Percentiles rank a stretch among this genome's conserved stretches.
These are phyloP conservation scores for Lepus americanus DNA, from an alignment of 2,113 vertebrate species.

Conservation along the genomic window DNA sequence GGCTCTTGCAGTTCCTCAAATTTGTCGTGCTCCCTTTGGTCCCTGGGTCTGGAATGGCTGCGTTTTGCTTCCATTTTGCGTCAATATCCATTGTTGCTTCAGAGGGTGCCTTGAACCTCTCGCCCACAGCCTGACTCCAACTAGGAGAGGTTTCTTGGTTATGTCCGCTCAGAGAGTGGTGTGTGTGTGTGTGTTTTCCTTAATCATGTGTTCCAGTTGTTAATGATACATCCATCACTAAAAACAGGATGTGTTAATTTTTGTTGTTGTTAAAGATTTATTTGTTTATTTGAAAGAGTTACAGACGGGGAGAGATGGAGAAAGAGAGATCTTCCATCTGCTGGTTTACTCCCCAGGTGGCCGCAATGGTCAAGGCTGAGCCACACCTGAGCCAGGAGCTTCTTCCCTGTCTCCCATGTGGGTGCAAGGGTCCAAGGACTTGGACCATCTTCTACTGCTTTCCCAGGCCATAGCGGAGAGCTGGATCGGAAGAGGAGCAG, in stretches of 20 bases:
- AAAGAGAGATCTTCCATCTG: too few species aligned
- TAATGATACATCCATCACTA: conserved; percentile 15
- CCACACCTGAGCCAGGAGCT: too few species aligned
- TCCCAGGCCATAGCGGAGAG: too few species aligned
- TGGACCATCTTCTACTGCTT: too few species aligned
- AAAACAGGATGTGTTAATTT: conserved; percentile 22
- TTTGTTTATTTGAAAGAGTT: too few species aligned
- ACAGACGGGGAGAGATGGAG: too few species aligned
- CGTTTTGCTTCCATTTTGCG: neutral
- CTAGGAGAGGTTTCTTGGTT: neutral
- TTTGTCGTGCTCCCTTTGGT: neutral
- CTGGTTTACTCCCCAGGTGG: too few species aligned
- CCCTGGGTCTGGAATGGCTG: neutral
- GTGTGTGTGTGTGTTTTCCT: neutral
- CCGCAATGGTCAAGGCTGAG: too few species aligned
- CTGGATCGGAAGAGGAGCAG: too few species aligned
- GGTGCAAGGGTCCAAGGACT: too few species aligned
- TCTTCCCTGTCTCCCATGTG: too few species aligned
- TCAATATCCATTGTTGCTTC: neutral
- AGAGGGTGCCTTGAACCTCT: neutral
- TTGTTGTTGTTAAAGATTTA: too few species aligned
- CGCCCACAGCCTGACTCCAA: neutral
- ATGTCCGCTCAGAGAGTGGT: neutral
- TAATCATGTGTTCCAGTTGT: neutral
- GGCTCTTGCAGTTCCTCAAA: neutral